Conservation (phyloP, 2,888 invertebrate species). For the Lasioglossum villosulum region DNA sequence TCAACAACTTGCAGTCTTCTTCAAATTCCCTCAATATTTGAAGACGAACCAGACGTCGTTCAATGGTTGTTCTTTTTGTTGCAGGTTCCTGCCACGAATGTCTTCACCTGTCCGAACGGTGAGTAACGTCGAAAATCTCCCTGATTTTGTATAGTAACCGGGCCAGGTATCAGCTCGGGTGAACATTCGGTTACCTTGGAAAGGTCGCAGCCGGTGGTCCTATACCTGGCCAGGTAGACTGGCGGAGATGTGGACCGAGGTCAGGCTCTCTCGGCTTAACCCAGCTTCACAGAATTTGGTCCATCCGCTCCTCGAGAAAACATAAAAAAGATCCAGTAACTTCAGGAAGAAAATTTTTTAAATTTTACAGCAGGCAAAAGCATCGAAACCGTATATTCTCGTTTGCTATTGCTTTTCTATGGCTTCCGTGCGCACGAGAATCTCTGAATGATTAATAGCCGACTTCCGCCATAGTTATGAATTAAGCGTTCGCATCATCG, state of each 20-base stretch:
- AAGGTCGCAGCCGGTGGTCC: slow-evolving; percentile 37
- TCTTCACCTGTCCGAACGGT: slow-evolving; percentile 91
- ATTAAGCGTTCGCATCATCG: background rate
- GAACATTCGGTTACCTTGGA: slow-evolving; percentile 30
- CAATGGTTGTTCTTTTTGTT: slow-evolving; percentile 83
- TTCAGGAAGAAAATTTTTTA: background rate
- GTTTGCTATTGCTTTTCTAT: background rate
- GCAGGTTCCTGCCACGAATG: slow-evolving; percentile 87
- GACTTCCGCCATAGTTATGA: background rate
- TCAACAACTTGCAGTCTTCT: background rate
- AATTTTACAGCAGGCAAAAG: background rate
- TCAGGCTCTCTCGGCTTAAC: slow-evolving; percentile 19
- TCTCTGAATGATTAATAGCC: background rate
- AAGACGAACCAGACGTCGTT: background rate
- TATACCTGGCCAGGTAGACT: slow-evolving; percentile 49
- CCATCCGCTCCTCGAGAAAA: background rate
- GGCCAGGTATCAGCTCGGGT: background rate
- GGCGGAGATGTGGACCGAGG: slow-evolving; percentile 35
- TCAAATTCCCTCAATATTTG: background rate
- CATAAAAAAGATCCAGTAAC: background rate
- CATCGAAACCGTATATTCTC: background rate
- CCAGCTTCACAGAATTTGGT: background rate
- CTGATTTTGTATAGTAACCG: background rate
- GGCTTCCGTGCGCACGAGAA: background rate
- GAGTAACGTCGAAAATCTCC: slow-evolving; percentile 83